Base-by-base conservation (phyloP, 1,140 invertebrate genomes). In the Asobara japonica region DNA sequence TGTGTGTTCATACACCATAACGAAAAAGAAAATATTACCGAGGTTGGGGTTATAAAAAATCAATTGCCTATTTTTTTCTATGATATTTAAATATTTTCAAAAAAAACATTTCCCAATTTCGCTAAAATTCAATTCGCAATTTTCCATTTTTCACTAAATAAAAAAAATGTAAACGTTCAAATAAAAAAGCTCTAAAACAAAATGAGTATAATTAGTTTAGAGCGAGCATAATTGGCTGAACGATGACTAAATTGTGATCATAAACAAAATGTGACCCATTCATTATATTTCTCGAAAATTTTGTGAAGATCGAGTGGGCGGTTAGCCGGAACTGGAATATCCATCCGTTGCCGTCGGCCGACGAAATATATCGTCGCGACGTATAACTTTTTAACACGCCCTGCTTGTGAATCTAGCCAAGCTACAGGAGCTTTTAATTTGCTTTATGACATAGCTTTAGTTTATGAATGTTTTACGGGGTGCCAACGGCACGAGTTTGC, bases 401-500 rank as follows among this genome's bases (percentile, higher is more conserved):
- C 65, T 36, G 29, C 36, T 73, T 31, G 51, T 69, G n/a, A 18
- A n/a, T n/a, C n/a, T n/a, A n/a, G n/a, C n/a, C n/a, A n/a, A n/a
- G 18, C 60, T 62, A 18, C n/a, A 65, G 61, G 68, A 70, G 74
- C 64, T 74, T 70, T 71, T 74, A 70, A 74, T 79, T 80, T 65
- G 68, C 70, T 82, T 83, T 84, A 84, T 77, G 79, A 76, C 74
- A 75, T 74, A 73, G 74, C 29, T 66, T 78, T 77, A 78, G 77
- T 84, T 85, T 84, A 86, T 80, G 80, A 80, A 78, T 77, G 80
- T 83, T 87, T 84, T 82, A 86, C 78, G 82, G 77, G 77, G 82
- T 80, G 84, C 78, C 76, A 82, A 82, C 79, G 79, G 78, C 80
- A 83, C 84, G 83, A 85, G 85, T 78, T 77, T 72, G 72, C 74